These are phyloP conservation scores for Cantharis flavilabris DNA, from an alignment of 2,888 invertebrate species.

Conservation along the genomic window DNA sequence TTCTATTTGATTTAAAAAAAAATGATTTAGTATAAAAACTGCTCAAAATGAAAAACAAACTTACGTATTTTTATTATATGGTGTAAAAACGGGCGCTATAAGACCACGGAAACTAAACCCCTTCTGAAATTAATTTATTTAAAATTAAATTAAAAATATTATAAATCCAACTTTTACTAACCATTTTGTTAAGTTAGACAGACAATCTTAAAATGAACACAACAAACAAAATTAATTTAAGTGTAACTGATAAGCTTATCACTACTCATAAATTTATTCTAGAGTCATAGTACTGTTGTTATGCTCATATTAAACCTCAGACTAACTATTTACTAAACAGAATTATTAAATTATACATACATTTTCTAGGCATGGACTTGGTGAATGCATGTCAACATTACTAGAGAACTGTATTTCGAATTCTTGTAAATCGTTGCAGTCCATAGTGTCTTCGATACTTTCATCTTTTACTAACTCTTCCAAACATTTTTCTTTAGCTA, in stretches of 20 bases:
- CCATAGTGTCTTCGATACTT: background rate
- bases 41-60: background rate
- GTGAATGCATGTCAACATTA: background rate
- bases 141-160: background rate
- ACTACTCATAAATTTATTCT: background rate
- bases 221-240: background rate
- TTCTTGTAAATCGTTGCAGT: background rate
- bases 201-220: background rate
- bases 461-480: background rate
- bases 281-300: background rate
- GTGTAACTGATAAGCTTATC: conserved; percentile 1
- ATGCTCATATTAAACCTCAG: no score
- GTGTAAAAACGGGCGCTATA: conserved; percentile 74
- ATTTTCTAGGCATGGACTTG: no score
- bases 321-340: no score
- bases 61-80: conserved; percentile 65
- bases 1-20: conserved; percentile 26
- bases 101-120: conserved; percentile 65
- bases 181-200: background rate
- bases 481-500: background rate
- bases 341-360: background rate
- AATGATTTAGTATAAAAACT: conserved; percentile 24
- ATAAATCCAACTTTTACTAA: background rate
- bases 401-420: background rate
- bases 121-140: conserved; percentile 48